Base-by-base conservation (phyloP, 2,113 vertebrate genomes). In the Sarotherodon lohbergeri region DNA sequence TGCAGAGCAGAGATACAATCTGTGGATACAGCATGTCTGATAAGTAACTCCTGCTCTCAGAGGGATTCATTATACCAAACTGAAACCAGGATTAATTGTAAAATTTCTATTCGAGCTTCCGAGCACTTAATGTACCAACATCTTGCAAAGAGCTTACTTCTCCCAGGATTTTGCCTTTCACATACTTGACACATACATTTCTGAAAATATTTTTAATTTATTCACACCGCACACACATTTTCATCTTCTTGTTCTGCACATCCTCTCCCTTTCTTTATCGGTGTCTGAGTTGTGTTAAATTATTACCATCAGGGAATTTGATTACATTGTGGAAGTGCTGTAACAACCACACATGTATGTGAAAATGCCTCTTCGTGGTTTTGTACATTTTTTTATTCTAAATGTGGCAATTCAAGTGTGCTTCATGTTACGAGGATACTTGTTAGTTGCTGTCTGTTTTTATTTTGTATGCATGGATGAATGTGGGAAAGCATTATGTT, bases 241-340 rank as follows among this genome's bases (percentile, higher is more conserved):
- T 80, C 78, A 59, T 84, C 39, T 17, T 88, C 48, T 80, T 39
- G 12, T 80, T 82, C 14, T 83, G 59, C 61, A 29, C 48, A 83
- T 82, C 63, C 80, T 61, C 48, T 90, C 61, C 61, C 61, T 83
- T 86, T 89, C 73, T 84, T 57, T 82, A 54, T 86, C 24, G n/a
- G 1, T 76, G 61, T 90, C 73, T 89, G n/a, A 81, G 29, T 86
- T 87, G 41, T 91, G 80, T 92, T 93, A 91, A 90, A 90, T 93
- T 88, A 92, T 92, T 91, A 80, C 85, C 59, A 66, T 95, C 96
- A 96, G 95, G 95, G 95, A 96, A 91, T 89, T 50, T 76, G 16
- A 81, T 52, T 12, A 78, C 85, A 85, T 93, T 89, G 83, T 89
- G 78, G 86, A 61, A 83, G 66, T 83, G 80, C 82, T 93, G 90